These are phyloP conservation scores for Drosophila gaucha DNA, from an alignment of 2,888 invertebrate species.

Conservation along the genomic window DNA sequence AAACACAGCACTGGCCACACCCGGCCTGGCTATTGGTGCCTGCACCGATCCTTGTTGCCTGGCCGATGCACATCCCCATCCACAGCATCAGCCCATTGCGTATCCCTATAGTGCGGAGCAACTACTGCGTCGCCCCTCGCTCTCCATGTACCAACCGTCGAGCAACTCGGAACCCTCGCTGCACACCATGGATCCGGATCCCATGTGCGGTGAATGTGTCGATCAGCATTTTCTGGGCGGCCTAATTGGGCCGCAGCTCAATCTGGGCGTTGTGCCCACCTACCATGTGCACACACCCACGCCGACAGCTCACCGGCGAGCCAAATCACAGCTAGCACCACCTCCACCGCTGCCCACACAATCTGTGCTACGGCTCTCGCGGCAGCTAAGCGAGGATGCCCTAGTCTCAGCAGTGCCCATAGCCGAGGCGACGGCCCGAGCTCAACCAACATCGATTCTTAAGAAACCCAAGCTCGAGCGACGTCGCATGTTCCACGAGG, in stretches of 20 bases:
- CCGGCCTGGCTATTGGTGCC: slow-evolving; percentile 79
- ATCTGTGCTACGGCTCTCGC: slow-evolving; percentile 79
- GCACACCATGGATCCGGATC: slow-evolving; percentile 81
- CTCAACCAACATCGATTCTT: slow-evolving; percentile 82
- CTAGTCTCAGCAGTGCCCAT: slow-evolving; percentile 82
- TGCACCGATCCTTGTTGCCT: slow-evolving; percentile 81
- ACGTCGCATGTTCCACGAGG: slow-evolving; percentile 82
- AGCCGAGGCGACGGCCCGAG: slow-evolving; percentile 75
- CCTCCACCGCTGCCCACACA: slow-evolving; percentile 80
- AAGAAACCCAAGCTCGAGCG: slow-evolving; percentile 83
- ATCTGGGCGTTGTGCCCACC: slow-evolving; percentile 81
- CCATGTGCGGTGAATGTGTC: slow-evolving; percentile 83
- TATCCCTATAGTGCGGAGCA: slow-evolving; percentile 78
- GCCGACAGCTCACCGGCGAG: slow-evolving; percentile 81
- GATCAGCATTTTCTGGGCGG: slow-evolving; percentile 83
- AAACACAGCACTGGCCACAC: slow-evolving; percentile 74
- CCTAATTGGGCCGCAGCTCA: slow-evolving; percentile 76
- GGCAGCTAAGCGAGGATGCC: slow-evolving; percentile 83
- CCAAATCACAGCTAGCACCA: slow-evolving; percentile 71
- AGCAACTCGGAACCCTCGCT: slow-evolving; percentile 82
- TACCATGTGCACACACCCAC: slow-evolving; percentile 83
- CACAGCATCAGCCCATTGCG: slow-evolving; percentile 81
- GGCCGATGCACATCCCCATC: slow-evolving; percentile 82
- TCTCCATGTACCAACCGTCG: slow-evolving; percentile 81
- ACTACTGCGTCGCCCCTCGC: slow-evolving; percentile 77